phyloP scores from a whole-genome alignment of 2,797 vertebrate species.

The Silurus lanzhouensis region DNA sequence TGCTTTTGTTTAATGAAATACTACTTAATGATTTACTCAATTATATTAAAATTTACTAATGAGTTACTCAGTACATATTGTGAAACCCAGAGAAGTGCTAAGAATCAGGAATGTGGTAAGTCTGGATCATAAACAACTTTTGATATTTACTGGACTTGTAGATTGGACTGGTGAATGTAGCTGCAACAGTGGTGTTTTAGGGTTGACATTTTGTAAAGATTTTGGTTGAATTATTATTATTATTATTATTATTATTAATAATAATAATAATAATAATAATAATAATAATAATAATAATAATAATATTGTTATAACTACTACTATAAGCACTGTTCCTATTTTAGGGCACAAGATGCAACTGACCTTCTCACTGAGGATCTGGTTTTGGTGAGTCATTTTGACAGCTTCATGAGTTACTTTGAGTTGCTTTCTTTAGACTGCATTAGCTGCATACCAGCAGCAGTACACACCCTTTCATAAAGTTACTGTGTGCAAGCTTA shows the following conservation, averaged over 20 bases:
- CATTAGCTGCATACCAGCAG: background rate
- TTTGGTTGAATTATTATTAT: background rate
- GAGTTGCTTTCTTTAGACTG: background rate
- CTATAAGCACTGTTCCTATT: background rate
- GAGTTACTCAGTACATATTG: background rate
- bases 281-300: too few species aligned
- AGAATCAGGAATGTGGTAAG: too few species aligned
- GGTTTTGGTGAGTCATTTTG: constrained; percentile 79
- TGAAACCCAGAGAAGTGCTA: background rate
- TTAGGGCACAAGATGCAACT: constrained; percentile 87
- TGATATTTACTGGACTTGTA: background rate
- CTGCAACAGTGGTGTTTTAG: background rate
- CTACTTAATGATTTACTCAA: background rate
- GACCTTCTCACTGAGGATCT: constrained; percentile 89
- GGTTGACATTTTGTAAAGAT: background rate
- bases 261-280: too few species aligned
- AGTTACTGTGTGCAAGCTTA: background rate
- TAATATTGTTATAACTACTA: too few species aligned
- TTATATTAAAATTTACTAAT: background rate
- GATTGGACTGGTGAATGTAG: background rate
- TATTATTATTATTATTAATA: too few species aligned
- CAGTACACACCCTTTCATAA: background rate
- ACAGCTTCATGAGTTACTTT: background rate
- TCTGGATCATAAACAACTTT: background rate
- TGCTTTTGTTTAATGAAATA: background rate